Evolutionary conservation across 2,888 invertebrate genomes (phyloP), one percentile per base, ranked within the genome.

Genomic region (Agriotes lineatus): DNA sequence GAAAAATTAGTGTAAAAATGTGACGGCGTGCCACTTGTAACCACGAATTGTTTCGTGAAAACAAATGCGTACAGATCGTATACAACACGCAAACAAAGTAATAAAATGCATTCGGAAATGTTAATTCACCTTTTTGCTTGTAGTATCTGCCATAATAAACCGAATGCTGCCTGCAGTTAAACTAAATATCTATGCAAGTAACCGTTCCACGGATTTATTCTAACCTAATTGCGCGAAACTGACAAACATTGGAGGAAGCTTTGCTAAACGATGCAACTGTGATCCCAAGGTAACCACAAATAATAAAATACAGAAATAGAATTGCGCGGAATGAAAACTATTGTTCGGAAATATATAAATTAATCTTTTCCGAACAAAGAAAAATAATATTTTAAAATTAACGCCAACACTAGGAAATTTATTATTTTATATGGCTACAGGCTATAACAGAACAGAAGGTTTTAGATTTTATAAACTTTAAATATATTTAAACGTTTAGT

Each of bases 71-170:
- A 20, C 18, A 20, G 10, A n/a, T 6, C 25, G 7, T 7, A 59
- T 9, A 14, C 33, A 25, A 5, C 7, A 20, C 18, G 25, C 7
- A 9, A 7, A 19, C 18, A 3, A 19, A 30, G 18, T 20, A 33
- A 42, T 19, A 9, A 3, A 12, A 62, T 20, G 18, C 22, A 16
- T 14, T 10, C n/a, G 12, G 12, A 25, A 45, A 3, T 1, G 12
- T 1, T 20, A 37, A 52, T 58, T 63, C 25, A 68, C 68, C 68
- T 64, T 68, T 64, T 68, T 68, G 39, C 59, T 68, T 20, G 63
- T 68, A 4, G 59, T 22, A 20, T 68, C 68, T 44, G 68, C 58
- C 68, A 68, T 68, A 33, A 42, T 64, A 45, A 35, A 19, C 14
- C 9, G 22, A 37, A 54, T 25, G 14, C 10, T 22, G 7, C 42